phyloP scores from a whole-genome alignment of 2,797 vertebrate species.

The Phoeniculus purpureus region DNA sequence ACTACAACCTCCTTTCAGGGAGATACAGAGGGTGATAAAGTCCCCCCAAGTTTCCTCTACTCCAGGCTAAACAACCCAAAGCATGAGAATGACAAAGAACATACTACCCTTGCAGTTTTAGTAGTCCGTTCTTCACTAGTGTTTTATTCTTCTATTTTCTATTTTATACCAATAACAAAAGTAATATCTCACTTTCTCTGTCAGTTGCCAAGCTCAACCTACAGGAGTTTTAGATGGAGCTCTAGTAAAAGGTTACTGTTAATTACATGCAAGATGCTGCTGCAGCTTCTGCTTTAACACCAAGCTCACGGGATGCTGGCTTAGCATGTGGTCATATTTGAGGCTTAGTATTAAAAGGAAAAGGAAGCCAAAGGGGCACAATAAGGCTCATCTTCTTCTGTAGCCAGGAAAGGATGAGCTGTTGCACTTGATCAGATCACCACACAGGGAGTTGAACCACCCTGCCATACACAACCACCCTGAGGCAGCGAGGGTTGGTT shows the following conservation, averaged over 20 bases:
- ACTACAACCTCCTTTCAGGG: too few relatives aligned
- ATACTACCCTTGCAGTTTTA: not conserved
- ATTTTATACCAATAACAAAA: not conserved
- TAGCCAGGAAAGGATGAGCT: not conserved
- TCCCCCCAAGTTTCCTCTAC: too few relatives aligned
- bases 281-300: not conserved
- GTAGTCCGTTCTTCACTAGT: not conserved
- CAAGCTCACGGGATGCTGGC: accelerated
- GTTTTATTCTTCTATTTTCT: not conserved
- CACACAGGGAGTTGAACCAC: not conserved
- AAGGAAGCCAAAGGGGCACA: not conserved
- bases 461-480: not conserved
- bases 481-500: not conserved
- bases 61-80: too few relatives aligned
- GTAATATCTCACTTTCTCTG: not conserved
- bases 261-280: not conserved
- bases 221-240: not conserved
- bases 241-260: not conserved
- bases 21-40: too few relatives aligned
- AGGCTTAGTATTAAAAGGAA: not conserved
- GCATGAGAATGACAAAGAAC: not conserved
- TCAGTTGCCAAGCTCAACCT: not conserved
- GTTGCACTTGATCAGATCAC: not conserved
- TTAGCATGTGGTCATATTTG: not conserved
- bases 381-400: not conserved